Conservation (phyloP, 2,113 vertebrate species). For the Mobula hypostoma region DNA sequence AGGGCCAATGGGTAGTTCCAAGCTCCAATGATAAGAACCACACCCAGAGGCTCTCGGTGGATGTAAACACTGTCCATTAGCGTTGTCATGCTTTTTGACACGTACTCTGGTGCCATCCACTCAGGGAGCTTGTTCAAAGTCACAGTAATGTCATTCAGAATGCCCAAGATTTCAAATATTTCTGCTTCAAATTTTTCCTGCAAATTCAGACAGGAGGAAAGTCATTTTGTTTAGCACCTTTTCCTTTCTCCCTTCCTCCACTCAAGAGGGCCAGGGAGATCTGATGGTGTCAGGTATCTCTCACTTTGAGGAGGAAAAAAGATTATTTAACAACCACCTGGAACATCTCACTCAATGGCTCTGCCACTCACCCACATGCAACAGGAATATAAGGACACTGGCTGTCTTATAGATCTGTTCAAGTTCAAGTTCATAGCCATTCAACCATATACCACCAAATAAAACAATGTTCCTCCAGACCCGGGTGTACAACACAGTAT, state of each 20-base stretch:
- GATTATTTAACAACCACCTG: too few species aligned
- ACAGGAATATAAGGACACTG: neutral
- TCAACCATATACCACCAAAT: too few species aligned
- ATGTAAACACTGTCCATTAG: conserved; percentile 66
- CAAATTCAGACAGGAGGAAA: neutral
- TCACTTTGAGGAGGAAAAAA: neutral
- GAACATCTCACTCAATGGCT: too few species aligned
- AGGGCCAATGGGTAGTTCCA: conserved; percentile 89
- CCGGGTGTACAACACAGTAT: too few species aligned
- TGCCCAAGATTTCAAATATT: conserved; percentile 62
- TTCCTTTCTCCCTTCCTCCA: neutral
- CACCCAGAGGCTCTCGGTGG: conserved; percentile 70
- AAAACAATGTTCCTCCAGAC: too few species aligned
- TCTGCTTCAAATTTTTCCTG: conserved; percentile 61
- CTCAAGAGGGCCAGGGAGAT: neutral
- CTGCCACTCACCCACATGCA: too few species aligned
- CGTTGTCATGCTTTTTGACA: conserved; percentile 62
- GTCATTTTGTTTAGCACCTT: neutral
- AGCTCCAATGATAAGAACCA: conserved; percentile 78
- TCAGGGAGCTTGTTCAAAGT: conserved; percentile 56
- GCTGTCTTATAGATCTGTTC: neutral
- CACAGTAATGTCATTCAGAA: conserved; percentile 65
- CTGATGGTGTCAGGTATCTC: neutral
- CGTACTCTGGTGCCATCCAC: conserved; percentile 63
- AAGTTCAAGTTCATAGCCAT: too few species aligned